Evolutionary conservation across 2,113 vertebrate genomes (phyloP).

Genomic region (Hydrochoerus hydrochaeris): DNA sequence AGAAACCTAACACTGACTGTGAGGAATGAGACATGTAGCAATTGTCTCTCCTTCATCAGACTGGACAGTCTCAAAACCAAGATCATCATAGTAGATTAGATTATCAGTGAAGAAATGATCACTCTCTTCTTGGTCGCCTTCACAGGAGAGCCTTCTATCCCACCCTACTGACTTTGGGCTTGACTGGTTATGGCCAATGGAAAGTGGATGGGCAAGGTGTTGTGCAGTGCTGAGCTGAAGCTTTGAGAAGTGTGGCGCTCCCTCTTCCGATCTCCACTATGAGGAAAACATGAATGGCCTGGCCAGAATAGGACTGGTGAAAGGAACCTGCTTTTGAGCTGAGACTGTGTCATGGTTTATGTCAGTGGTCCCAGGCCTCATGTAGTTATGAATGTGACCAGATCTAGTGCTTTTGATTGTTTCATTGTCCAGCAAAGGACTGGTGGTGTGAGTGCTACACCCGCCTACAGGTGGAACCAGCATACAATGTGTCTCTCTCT

Average conservation of each 20-base stretch:
- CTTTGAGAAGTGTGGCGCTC: neutral
- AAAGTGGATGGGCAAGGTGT: neutral
- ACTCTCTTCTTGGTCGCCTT: neutral
- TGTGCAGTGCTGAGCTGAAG: neutral
- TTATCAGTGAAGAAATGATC: neutral
- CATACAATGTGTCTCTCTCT: too few species aligned
- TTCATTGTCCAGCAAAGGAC: too few species aligned
- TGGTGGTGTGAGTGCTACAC: too few species aligned
- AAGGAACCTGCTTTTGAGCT: neutral
- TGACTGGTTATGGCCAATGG: neutral
- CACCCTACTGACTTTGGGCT: neutral
- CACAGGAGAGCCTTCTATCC: neutral
- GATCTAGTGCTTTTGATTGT: too few species aligned
- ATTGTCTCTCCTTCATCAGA: neutral
- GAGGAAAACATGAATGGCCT: neutral
- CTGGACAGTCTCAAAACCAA: neutral
- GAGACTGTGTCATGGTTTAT: neutral
- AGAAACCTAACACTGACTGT: neutral
- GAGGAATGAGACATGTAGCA: neutral
- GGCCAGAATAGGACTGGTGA: neutral
- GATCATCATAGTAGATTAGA: neutral
- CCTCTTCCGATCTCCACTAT: neutral
- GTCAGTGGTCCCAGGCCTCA: too few species aligned
- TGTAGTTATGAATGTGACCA: too few species aligned
- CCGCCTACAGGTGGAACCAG: too few species aligned